phyloP scores from a whole-genome alignment of 2,888 invertebrate genomes.

The Nezara viridula region DNA sequence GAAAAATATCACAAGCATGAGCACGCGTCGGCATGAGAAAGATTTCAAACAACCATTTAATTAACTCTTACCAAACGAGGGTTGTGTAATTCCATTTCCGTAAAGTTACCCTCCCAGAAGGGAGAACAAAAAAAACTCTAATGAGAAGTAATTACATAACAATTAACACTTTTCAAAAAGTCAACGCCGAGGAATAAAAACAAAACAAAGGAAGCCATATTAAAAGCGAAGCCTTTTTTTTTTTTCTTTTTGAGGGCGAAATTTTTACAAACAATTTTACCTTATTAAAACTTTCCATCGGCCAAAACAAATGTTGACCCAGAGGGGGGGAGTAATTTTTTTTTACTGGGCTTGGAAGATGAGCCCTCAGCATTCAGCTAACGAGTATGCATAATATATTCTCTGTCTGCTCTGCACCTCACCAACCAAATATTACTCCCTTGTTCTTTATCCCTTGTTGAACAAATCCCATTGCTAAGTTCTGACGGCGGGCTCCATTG shows the following conservation, averaged over 20 bases:
- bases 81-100: constrained; percentile 5
- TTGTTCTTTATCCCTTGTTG: background rate
- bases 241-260: too few species aligned
- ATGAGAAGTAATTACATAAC: constrained; percentile 38
- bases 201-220: constrained; percentile 5
- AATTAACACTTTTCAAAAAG: constrained; percentile 15
- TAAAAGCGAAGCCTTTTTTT: background rate
- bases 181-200: background rate
- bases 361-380: background rate
- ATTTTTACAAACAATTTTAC: constrained; percentile 32
- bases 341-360: background rate
- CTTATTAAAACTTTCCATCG: constrained; percentile 38
- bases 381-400: constrained; percentile 34
- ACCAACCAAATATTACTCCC: background rate
- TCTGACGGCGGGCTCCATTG: background rate
- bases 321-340: background rate
- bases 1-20: background rate
- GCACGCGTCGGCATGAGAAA: background rate
- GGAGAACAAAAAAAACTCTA: background rate
- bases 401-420: background rate
- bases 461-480: background rate
- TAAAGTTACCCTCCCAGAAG: background rate
- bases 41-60: constrained; percentile 5
- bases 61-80: background rate
- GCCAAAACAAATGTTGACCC: constrained; percentile 29